A percentile compares a stretch with the other conserved stretches of the same genome.
Evolutionary conservation across 92 coral and sea anemone species (phyloP).

Genomic region (Palythoa heliodiscus): DNA sequence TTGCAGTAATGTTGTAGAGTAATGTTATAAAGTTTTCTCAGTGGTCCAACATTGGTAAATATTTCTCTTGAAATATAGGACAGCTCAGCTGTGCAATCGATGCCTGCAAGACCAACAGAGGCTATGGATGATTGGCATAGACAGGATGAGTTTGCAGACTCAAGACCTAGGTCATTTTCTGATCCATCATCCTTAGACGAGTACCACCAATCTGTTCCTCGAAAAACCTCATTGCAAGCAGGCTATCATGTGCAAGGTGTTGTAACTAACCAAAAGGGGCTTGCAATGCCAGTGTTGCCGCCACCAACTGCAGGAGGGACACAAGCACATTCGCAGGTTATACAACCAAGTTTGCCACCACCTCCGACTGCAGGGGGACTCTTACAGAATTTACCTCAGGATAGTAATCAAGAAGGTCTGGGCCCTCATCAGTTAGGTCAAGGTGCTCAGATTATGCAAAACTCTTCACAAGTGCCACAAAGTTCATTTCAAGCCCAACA

Average conservation of each 20-base stretch:
- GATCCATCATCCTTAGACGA: constrained; percentile 73
- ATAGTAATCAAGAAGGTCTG: background rate
- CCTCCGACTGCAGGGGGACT: constrained; percentile 38
- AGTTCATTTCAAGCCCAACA: constrained; percentile 24
- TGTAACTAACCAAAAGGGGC: constrained; percentile 10
- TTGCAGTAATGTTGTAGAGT: background rate
- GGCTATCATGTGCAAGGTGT: constrained; percentile 6
- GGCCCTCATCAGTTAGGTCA: constrained; percentile 7
- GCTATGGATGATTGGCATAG: constrained; percentile 17
- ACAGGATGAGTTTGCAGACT: constrained; percentile 25
- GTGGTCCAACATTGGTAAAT: background rate
- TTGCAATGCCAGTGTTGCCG: background rate
- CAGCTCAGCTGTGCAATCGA: constrained; percentile 47
- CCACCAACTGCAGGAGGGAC: constrained; percentile 11
- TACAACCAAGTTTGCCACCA: constrained; percentile 19
- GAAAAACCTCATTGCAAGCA: constrained; percentile 49
- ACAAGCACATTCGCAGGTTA: background rate
- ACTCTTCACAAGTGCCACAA: constrained; percentile 16
- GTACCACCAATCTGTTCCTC: constrained; percentile 21
- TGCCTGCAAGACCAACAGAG: constrained; percentile 36
- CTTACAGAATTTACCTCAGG: constrained; percentile 23
- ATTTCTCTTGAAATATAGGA: constrained; percentile 17
- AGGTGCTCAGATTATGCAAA: background rate
- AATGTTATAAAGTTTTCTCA: background rate
- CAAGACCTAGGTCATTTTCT: constrained; percentile 67